These are phyloP conservation scores for Pterobdella sp. DNA, from an alignment of 2,888 invertebrate genomes.

Conservation along the genomic window DNA sequence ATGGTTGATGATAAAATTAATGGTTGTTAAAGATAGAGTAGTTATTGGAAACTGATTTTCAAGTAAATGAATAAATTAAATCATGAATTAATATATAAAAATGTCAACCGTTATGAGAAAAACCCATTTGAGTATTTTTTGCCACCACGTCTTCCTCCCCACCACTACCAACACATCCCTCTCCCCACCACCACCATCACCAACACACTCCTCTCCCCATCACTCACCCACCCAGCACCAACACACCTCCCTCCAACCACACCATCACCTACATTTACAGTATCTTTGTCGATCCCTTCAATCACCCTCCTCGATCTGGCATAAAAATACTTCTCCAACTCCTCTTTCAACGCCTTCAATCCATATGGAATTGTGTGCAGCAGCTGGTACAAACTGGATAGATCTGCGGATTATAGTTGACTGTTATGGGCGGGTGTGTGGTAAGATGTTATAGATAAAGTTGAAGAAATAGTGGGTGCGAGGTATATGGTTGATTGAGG, in stretches of 20 bases:
- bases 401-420: background rate
- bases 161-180: too few species aligned
- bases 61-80: too few species aligned
- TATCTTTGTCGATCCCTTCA: background rate
- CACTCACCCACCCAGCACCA: background rate
- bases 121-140: too few species aligned
- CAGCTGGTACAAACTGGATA: background rate
- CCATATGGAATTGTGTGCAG: background rate
- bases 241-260: background rate
- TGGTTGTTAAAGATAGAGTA: too few species aligned
- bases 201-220: background rate
- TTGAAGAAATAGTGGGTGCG: background rate
- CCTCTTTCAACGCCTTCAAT: background rate
- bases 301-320: background rate
- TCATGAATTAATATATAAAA: too few species aligned
- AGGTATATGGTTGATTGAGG: background rate
- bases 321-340: background rate
- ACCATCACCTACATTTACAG: background rate
- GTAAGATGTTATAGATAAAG: background rate
- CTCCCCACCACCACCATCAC: too few species aligned
- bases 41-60: too few species aligned
- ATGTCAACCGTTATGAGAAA: too few species aligned
- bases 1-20: too few species aligned
- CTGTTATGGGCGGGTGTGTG: background rate
- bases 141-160: too few species aligned